Evolutionary conservation across 2,888 invertebrate genomes (phyloP), one percentile per base, ranked within the genome.

Genomic region (Vesta saturnalis): DNA sequence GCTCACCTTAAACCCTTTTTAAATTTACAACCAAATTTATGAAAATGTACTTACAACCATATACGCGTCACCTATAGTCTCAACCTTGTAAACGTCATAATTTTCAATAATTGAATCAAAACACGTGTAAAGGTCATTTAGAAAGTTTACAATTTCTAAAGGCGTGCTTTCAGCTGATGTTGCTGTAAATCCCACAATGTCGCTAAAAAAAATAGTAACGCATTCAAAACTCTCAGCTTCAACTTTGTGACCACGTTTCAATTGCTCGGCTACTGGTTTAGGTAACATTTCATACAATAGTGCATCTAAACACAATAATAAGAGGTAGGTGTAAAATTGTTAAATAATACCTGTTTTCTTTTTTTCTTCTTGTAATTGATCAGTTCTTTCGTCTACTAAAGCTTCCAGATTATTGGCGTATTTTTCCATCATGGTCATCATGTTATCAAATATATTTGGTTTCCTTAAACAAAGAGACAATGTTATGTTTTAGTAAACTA

Each of bases 401-500:
- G 91, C 94, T 83, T 98, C 97, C 77, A 98, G 87, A 84, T 97
- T 97, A 79, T 94, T 96, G 10, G 97, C 96, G 81, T 98, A 97
- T 80, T 96, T 96, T 83, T 97, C 97, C 96, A 98, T 96, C 90
- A 97, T 96, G 0, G 94, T 93, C 89, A 97, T 94, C 96, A 98
- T 97, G 81, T 97, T 97, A 84, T 98, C 98, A 78, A 97, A 95
- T 77, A 98, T 97, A 83, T 97, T 97, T 15, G 95, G 92, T 84
- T 95, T 94, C 92, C 95, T 95, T 56, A 59, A 55, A 70, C 58
- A 12, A 47, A 60, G n/a, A n/a, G n/a, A n/a, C n/a, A n/a, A n/a
- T n/a, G 60, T 30, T 30, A 30, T 30, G 6, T 30, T 6, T 30
- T 30, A 30, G 10, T 30, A 30, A 30, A 30, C 30, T n/a, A n/a